phyloP scores from a whole-genome alignment of 2,113 vertebrate species.

The Propithecus coquereli region DNA sequence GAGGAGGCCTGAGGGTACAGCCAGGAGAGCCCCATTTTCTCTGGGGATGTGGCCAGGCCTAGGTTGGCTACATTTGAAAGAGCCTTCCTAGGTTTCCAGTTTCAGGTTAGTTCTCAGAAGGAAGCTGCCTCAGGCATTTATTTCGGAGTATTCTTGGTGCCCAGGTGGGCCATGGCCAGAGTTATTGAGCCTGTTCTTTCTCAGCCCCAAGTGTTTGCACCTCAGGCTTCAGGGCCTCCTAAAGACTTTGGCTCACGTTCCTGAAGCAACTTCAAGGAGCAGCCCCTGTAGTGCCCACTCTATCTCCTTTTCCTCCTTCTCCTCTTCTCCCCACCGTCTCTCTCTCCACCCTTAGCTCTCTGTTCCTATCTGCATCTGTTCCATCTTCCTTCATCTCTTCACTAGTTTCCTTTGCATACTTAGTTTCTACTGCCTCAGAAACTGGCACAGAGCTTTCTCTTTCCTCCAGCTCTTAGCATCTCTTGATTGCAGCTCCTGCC shows the following conservation, averaged over 20 bases:
- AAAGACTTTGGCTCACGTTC: not conserved
- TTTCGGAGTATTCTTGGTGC: not conserved
- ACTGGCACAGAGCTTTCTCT: not conserved
- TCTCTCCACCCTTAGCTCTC: not conserved
- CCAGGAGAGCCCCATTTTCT: not conserved
- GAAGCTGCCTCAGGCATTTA: not conserved
- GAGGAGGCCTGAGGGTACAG: not conserved
- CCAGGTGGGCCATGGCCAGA: not conserved
- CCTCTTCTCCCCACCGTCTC: fast-evolving
- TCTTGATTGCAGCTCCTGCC: not conserved
- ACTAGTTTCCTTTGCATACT: not conserved
- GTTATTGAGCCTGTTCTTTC: not conserved
- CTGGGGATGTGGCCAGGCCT: no score
- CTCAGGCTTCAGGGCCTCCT: not conserved
- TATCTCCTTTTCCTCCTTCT: not conserved
- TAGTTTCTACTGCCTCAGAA: not conserved
- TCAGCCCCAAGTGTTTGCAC: not conserved
- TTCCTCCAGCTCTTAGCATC: not conserved
- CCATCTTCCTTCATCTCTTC: not conserved
- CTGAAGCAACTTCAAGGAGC: not conserved
- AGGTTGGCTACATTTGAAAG: not conserved
- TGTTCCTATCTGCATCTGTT: not conserved
- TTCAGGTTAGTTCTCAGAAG: not conserved
- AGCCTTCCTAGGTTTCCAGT: not conserved
- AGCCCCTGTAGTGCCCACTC: not conserved